Conservation (phyloP, 2,888 invertebrate species). For the Thera britannica region DNA sequence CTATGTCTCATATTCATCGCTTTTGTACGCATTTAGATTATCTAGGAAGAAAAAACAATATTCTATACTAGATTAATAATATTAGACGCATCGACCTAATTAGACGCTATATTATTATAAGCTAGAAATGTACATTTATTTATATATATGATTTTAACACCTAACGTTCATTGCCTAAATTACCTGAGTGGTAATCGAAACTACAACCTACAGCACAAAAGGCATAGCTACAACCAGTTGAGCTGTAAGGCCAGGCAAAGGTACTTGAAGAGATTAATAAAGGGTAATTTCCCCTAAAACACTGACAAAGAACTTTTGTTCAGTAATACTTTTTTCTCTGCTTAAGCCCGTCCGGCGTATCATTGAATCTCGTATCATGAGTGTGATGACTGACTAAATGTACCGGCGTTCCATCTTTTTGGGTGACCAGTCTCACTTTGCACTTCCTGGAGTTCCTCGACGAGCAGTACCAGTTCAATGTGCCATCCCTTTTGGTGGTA, state of each 20-base stretch:
- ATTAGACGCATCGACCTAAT: too few relatives aligned
- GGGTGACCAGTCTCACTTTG: constrained; percentile 55
- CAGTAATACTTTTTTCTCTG: constrained; percentile 31
- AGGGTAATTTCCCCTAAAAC: too few relatives aligned
- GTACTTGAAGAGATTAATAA: too few relatives aligned
- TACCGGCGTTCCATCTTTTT: constrained; percentile 32
- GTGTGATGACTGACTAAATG: constrained; percentile 23
- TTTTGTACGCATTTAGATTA: not conserved
- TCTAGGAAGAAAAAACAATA: not conserved
- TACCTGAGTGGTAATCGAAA: too few relatives aligned
- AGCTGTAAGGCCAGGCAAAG: not conserved
- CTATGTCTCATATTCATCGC: not conserved
- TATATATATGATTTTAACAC: not conserved
- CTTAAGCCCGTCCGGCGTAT: constrained; percentile 20
- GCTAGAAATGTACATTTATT: not conserved
- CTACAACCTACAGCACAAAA: too few relatives aligned
- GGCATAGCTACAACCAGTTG: not conserved
- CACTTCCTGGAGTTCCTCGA: constrained; percentile 57
- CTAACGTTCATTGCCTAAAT: not conserved
- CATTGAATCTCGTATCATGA: constrained; percentile 26
- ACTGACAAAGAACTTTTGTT: not conserved
- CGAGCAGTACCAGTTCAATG: constrained; percentile 63
- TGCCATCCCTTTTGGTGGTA: constrained; percentile 45
- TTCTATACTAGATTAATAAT: too few relatives aligned
- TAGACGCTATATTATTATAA: too few relatives aligned